Evolutionary conservation across 2,113 vertebrate species (phyloP).

Genomic region (Macquaria australasica): DNA sequence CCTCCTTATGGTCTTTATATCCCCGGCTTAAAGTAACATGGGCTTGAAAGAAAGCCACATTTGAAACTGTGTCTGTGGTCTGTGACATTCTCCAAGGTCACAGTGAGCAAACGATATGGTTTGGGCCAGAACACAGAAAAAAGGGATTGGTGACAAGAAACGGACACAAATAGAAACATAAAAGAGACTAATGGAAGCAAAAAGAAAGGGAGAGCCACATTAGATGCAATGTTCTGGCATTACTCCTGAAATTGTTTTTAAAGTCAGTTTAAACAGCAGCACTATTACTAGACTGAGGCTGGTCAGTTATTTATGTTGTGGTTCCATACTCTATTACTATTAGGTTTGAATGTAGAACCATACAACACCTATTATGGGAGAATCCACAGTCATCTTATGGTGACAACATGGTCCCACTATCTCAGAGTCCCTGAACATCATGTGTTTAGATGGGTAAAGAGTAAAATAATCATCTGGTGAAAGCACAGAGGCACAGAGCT

Average conservation of each 20-base stretch:
- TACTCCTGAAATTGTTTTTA: conserved; percentile 25
- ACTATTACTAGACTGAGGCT: conserved; percentile 13
- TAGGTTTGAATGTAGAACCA: conserved; percentile 17
- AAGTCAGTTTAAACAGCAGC: conserved; percentile 35
- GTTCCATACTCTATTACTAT: conserved; percentile 36
- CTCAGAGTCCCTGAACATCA: background rate
- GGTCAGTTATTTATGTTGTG: conserved; percentile 48
- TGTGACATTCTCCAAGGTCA: conserved; percentile 58
- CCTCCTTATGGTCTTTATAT: conserved; percentile 1
- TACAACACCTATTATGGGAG: background rate
- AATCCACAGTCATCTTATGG: background rate
- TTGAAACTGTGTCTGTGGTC: conserved; percentile 23
- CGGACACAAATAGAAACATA: conserved; percentile 28
- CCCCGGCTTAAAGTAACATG: background rate
- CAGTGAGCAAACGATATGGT: conserved; percentile 18
- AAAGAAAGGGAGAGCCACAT: background rate
- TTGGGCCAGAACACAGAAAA: conserved; percentile 29
- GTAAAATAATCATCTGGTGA: background rate
- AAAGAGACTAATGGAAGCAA: conserved; percentile 20
- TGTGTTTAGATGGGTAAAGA: background rate
- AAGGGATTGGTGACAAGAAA: conserved; percentile 18
- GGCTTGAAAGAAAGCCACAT: conserved; percentile 13
- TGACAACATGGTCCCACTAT: background rate
- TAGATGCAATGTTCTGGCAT: background rate
- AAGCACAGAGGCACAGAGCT: background rate